A percentile compares a stretch with the other conserved stretches of the same genome.
Evolutionary conservation across 2,888 invertebrate genomes (phyloP).

Genomic region (Eurois occulta): DNA sequence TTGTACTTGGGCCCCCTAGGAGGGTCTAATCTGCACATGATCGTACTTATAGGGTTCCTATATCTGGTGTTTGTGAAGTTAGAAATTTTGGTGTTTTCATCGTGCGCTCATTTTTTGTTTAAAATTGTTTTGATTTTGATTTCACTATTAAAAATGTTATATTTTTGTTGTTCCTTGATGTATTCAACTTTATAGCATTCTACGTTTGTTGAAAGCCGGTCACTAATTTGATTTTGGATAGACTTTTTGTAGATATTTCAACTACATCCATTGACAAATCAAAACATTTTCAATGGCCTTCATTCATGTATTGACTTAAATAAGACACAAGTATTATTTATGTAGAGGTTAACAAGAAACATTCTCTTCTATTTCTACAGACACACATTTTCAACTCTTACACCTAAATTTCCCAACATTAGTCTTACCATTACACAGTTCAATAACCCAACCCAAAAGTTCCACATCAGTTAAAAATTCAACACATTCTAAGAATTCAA

Average conservation of each 20-base stretch:
- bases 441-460: neutral
- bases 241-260: too few relatives aligned
- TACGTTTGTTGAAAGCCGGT: neutral
- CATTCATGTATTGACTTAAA: neutral
- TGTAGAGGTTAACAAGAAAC: neutral
- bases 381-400: neutral
- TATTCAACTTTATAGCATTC: neutral
- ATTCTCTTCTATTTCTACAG: neutral
- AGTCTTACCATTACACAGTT: neutral
- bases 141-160: fast-evolving
- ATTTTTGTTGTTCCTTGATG: neutral
- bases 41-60: slow-evolving; percentile 87
- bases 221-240: neutral
- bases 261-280: neutral
- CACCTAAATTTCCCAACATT: neutral
- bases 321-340: neutral
- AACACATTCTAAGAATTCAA: slow-evolving; percentile 42
- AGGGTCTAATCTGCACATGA: slow-evolving; percentile 84
- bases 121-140: neutral
- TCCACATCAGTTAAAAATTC: neutral
- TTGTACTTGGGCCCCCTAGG: slow-evolving; percentile 85
- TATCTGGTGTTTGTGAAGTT: slow-evolving; percentile 76
- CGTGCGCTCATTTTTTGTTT: slow-evolving; percentile 39
- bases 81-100: slow-evolving; percentile 70
- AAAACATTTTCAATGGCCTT: neutral